These are phyloP conservation scores for Periophthalmus magnuspinnatus DNA, from an alignment of 2,797 vertebrate genomes.

Conservation along the genomic window DNA sequence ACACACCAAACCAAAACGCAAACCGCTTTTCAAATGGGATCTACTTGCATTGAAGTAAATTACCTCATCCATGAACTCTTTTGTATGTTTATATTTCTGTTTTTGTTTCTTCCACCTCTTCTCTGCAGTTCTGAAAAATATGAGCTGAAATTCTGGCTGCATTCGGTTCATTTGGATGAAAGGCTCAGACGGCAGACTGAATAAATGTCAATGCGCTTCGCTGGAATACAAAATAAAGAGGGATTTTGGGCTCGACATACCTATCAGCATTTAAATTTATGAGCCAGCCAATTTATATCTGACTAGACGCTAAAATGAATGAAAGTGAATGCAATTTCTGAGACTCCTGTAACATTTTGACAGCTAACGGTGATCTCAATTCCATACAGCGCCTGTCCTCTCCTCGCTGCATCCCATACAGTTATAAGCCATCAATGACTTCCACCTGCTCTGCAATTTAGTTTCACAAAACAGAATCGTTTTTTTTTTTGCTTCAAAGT, in stretches of 20 bases:
- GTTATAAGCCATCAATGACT: conserved; percentile 35
- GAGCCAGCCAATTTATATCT: conserved; percentile 38
- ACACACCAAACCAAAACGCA: background rate
- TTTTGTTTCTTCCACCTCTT: conserved; percentile 20
- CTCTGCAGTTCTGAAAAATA: background rate
- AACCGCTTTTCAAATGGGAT: background rate
- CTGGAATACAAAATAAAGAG: conserved; percentile 24
- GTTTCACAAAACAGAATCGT: conserved; percentile 31
- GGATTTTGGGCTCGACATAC: conserved; percentile 13
- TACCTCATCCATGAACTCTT: background rate
- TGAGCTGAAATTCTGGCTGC: background rate
- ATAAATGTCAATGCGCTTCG: conserved; percentile 15
- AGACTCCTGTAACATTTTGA: conserved; percentile 38
- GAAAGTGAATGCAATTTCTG: conserved; percentile 34
- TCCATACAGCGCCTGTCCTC: conserved; percentile 29
- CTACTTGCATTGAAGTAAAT: background rate
- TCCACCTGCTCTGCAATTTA: conserved; percentile 19
- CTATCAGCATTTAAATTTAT: conserved; percentile 37
- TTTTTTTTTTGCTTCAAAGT: background rate
- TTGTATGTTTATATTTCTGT: conserved; percentile 25
- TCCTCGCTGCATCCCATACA: conserved; percentile 28
- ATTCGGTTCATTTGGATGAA: conserved; percentile 10
- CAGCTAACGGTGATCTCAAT: conserved; percentile 34
- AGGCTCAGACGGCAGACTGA: background rate
- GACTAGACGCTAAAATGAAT: conserved; percentile 35